phyloP scores from a whole-genome alignment of 2,113 vertebrate genomes.

The Accipiter virgatus region DNA sequence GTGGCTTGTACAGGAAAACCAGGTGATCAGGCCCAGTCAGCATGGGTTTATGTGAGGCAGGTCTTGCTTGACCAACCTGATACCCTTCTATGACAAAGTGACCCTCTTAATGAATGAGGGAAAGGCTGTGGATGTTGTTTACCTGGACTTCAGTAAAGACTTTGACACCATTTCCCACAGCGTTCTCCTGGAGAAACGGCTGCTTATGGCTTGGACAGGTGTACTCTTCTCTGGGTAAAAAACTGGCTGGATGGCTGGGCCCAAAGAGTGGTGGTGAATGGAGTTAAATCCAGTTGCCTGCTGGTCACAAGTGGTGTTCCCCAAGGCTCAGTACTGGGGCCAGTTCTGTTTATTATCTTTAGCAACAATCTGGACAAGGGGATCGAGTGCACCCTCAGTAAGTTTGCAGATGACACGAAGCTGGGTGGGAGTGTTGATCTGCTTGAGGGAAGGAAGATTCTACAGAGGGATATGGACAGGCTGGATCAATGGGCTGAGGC shows the following conservation, averaged over 20 bases:
- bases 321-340: background rate
- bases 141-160: background rate
- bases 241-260: background rate
- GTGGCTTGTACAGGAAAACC: background rate
- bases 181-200: background rate
- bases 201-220: background rate
- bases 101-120: background rate
- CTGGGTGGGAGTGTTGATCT: background rate
- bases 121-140: too few species aligned
- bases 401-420: background rate
- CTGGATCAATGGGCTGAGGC: background rate
- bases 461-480: background rate
- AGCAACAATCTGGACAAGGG: background rate
- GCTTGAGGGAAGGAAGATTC: background rate
- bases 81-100: background rate
- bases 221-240: background rate
- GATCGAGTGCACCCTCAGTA: accelerated
- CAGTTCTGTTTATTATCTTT: background rate
- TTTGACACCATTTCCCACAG: accelerated
- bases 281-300: accelerated
- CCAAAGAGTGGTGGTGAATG: background rate
- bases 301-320: too few species aligned
- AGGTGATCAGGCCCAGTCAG: background rate
- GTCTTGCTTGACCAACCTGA: background rate
- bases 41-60: background rate